phyloP scores from a whole-genome alignment of 2,888 invertebrate species.

The Taphrorychus bicolor region DNA sequence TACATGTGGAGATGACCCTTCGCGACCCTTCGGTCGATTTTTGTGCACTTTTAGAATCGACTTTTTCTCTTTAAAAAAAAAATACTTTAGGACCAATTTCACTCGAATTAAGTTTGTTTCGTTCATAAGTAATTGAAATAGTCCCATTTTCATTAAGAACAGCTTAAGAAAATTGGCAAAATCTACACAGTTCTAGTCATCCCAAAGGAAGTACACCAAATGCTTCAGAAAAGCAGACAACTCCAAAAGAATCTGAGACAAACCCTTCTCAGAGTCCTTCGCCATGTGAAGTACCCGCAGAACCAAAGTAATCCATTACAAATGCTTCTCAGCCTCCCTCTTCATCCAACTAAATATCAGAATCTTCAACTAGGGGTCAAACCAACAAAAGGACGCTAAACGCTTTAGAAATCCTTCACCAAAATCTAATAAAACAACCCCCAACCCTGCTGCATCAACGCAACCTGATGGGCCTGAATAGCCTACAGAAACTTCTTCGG shows the following conservation, averaged over 20 bases:
- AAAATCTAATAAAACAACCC: neutral
- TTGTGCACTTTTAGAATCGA: too few relatives aligned
- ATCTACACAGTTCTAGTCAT: slow-evolving; percentile 2
- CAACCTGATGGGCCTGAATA: too few relatives aligned
- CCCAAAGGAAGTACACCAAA: slow-evolving; percentile 12
- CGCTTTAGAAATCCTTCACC: slow-evolving; percentile 3
- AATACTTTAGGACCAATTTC: too few relatives aligned
- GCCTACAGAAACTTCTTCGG: too few relatives aligned
- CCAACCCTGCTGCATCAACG: neutral
- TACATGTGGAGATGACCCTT: too few relatives aligned
- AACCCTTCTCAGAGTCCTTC: neutral
- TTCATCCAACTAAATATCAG: slow-evolving; percentile 6
- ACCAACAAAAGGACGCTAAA: slow-evolving; percentile 6
- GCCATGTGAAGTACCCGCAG: neutral
- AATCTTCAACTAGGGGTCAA: slow-evolving; percentile 10
- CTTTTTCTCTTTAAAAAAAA: too few relatives aligned
- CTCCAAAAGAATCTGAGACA: slow-evolving; percentile 18
- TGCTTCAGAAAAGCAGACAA: slow-evolving; percentile 9
- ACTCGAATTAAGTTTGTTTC: too few relatives aligned
- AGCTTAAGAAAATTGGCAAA: slow-evolving; percentile 6
- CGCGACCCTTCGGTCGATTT: too few relatives aligned
- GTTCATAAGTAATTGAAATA: too few relatives aligned
- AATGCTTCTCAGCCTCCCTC: neutral
- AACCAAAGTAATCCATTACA: slow-evolving; percentile 9
- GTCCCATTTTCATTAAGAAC: too few relatives aligned